phyloP scores from a whole-genome alignment of 2,888 invertebrate genomes.

The Epiblema foenella region DNA sequence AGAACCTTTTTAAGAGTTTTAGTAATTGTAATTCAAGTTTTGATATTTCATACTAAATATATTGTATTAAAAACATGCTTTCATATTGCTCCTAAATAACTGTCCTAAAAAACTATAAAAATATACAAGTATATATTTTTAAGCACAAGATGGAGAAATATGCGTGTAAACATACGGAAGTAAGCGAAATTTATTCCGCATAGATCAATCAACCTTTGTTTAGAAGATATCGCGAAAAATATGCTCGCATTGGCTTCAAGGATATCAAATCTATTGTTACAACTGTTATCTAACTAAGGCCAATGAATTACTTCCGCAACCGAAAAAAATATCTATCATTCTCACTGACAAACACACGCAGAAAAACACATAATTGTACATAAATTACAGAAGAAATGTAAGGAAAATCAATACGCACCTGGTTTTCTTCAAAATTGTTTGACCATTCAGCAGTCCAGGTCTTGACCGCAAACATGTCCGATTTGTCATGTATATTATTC shows the following conservation, averaged over 20 bases:
- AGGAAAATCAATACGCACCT: conserved; percentile 70
- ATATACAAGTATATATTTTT: not conserved
- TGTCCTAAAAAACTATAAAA: not conserved
- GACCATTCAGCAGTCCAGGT: conserved; percentile 82
- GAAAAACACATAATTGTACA: not conserved
- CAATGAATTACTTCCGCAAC: conserved; percentile 24
- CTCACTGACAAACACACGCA: not conserved
- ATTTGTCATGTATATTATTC: conserved; percentile 76
- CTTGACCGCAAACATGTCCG: conserved; percentile 79
- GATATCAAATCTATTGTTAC: conserved; percentile 41
- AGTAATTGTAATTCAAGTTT: too few relatives aligned
- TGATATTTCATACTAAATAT: not conserved
- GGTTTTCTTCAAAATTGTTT: conserved; percentile 79
- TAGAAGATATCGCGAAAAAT: conserved; percentile 11
- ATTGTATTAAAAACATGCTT: not conserved
- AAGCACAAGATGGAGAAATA: not conserved
- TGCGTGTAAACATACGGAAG: not conserved
- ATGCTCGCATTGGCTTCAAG: conserved; percentile 32
- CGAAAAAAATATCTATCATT: not conserved
- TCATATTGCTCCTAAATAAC: too few relatives aligned
- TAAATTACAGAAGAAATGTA: conserved; percentile 9
- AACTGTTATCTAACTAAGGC: conserved; percentile 39
- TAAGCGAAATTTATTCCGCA: not conserved
- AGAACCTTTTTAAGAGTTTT: too few relatives aligned
- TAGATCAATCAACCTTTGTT: conserved; percentile 14